Base-by-base conservation (phyloP, 2,888 invertebrate genomes). In the Noctua janthe region DNA sequence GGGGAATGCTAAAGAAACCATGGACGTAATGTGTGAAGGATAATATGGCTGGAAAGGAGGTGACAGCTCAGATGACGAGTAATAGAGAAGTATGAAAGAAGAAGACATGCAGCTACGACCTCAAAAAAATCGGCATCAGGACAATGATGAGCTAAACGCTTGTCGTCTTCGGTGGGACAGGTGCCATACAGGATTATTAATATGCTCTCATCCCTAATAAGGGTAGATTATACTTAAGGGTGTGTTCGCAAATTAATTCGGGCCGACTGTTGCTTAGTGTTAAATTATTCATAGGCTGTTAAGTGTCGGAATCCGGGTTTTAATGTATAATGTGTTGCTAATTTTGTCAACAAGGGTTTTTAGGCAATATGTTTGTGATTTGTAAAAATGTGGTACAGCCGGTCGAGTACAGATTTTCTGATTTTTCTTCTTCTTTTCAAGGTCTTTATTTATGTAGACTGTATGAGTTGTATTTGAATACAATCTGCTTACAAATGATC, bases 231-330 rank as follows among this genome's bases (percentile, higher is more conserved):
- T 70, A 76, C 80, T 83, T 83, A 75, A 80, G 72, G 54, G 47
- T 75, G 6, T 67, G 73, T 51, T 64, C 74, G 64, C 29, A 75
- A 86, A 80, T 80, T 74, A 73, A 75, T 74, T 59, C 49, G 67
- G 62, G n/a, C 51, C 54, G 56, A 62, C 64, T 49, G 74, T 80
- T 74, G 70, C 72, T 73, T 35, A 56, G 2, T 15, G 17, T 49
- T 81, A 74, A 83, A 86, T 82, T 83, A 85, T 85, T 75, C 75
- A 85, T 75, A 29, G 13, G 56, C 75, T 76, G 75, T 78, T 73
- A 85, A 80, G 85, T 83, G 81, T 83, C 66, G 11, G 64, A 80
- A 77, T 79, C 56, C 69, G 83, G 64, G 69, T 76, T 51, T 73
- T 76, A 85, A 85, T 81, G 62, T 73, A 59, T 64, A 71, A 83